Conservation (phyloP, 35 echinoderm and acorn worm species). For the Nesometra sesokonis region DNA sequence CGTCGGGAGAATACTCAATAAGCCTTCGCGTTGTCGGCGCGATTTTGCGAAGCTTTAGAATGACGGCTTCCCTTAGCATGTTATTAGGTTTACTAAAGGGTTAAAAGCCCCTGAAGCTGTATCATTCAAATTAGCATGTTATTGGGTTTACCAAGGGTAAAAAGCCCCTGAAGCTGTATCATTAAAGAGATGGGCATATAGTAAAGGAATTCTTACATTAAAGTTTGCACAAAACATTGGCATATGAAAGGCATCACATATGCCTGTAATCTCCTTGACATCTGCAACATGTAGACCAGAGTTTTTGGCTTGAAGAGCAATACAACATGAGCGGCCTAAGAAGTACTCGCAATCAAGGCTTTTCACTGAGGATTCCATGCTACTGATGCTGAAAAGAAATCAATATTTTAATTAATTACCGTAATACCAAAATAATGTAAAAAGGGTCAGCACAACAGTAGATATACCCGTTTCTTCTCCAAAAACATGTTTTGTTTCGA, state of each 20-base stretch:
- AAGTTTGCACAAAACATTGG: conserved; percentile 66
- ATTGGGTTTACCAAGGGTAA: background rate
- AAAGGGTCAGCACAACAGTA: background rate
- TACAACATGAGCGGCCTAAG: conserved; percentile 72
- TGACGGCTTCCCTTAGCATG: no score
- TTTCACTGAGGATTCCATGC: conserved; percentile 37
- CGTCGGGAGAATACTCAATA: no score
- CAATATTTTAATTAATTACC: background rate
- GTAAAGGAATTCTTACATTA: conserved; percentile 32
- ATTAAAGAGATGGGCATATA: background rate
- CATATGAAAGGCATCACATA: conserved; percentile 79
- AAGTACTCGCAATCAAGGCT: conserved; percentile 61
- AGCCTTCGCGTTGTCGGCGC: no score
- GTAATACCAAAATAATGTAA: background rate
- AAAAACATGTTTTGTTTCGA: no score
- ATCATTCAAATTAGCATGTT: no score
- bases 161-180: background rate
- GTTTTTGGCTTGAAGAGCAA: conserved; percentile 31
- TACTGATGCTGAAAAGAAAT: conserved; percentile 37
- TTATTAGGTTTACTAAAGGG: background rate
- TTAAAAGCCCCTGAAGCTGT: background rate
- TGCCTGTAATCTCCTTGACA: conserved; percentile 37
- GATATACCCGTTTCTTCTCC: background rate
- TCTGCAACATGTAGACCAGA: conserved; percentile 46
- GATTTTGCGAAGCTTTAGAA: no score